Conservation (phyloP, 2,888 invertebrate species). For the Lycaena phlaeas region DNA sequence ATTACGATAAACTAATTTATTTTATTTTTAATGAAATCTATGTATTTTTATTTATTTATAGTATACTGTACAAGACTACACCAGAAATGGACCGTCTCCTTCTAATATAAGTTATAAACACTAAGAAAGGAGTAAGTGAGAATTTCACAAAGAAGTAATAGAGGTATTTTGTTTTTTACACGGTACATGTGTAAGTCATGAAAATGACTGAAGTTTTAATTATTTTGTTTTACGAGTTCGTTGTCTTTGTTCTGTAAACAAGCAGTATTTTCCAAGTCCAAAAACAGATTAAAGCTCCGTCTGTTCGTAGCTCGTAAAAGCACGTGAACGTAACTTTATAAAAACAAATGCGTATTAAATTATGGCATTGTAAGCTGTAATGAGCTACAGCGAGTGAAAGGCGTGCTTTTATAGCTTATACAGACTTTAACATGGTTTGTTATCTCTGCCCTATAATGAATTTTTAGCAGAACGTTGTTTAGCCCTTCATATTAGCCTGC, state of each 20-base stretch:
- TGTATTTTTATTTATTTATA: no score
- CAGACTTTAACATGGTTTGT: no score
- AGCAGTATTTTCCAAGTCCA: constrained; percentile 5
- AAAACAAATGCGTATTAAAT: constrained; percentile 6
- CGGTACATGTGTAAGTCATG: constrained; percentile 15
- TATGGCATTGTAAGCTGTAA: background rate
- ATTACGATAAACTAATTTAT: no score
- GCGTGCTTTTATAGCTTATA: no score
- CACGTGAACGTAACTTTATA: constrained; percentile 1
- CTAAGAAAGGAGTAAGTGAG: constrained; percentile 4
- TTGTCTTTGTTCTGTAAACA: constrained; percentile 61
- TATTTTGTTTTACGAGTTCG: constrained; percentile 64
- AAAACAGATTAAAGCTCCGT: constrained; percentile 1
- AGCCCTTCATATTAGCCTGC: no score
- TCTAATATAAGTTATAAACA: no score
- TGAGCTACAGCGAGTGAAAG: background rate
- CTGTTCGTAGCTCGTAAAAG: constrained; percentile 31
- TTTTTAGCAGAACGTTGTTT: no score
- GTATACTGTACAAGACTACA: no score
- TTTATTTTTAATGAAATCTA: no score
- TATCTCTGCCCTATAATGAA: no score
- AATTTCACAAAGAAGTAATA: constrained; percentile 6
- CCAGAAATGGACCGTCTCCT: no score
- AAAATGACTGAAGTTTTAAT: constrained; percentile 27
- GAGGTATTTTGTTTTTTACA: constrained; percentile 9